Conservation (phyloP, 2,888 invertebrate species). For the Mylabris sibirica region DNA sequence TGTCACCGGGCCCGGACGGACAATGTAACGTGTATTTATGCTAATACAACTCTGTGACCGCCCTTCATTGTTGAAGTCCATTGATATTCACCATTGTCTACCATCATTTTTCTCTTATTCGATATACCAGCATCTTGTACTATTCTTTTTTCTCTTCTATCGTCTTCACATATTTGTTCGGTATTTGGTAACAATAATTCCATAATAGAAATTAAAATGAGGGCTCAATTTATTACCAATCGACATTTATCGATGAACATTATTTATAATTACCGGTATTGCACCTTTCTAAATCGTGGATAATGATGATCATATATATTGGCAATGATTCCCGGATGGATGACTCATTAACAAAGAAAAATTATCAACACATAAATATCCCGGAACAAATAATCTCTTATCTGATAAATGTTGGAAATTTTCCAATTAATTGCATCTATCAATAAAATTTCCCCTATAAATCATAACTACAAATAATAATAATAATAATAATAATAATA, state of each 20-base stretch:
- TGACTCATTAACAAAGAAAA: too few relatives aligned
- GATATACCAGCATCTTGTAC: conserved; percentile 38
- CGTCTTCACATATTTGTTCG: background rate
- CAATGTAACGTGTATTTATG: conserved; percentile 57
- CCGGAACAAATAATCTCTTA: background rate
- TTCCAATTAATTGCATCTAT: background rate
- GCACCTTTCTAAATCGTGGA: background rate
- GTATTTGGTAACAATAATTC: conserved; percentile 1
- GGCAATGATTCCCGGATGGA: background rate
- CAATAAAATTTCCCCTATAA: conserved; percentile 9
- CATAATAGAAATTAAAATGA: background rate
- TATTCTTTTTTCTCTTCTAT: conserved; percentile 34
- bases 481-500: conserved; percentile 8
- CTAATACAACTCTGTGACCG: conserved; percentile 53
- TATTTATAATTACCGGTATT: background rate
- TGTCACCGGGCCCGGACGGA: conserved; percentile 42
- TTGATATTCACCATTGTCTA: conserved; percentile 57
- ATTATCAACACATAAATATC: background rate
- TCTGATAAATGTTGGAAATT: background rate
- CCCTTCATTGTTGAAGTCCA: conserved; percentile 55
- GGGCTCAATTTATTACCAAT: conserved; percentile 12
- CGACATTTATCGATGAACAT: too few relatives aligned
- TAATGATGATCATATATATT: background rate
- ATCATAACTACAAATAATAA: background rate
- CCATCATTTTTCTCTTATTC: conserved; percentile 40